phyloP scores from a whole-genome alignment of 2,888 invertebrate species.

The Melanostoma mellinum region DNA sequence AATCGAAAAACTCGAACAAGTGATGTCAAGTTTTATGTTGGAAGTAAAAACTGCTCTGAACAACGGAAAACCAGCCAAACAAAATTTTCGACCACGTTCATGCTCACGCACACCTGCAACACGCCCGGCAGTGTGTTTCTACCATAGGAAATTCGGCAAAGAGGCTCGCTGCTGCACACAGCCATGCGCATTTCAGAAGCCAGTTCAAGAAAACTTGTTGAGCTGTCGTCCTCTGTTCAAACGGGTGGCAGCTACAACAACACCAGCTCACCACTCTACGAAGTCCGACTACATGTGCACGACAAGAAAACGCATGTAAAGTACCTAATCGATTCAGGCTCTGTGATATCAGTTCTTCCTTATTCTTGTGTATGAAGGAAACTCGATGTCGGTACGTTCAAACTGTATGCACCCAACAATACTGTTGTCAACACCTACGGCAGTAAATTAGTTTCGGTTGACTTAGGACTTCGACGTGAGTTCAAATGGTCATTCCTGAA shows the following conservation, averaged over 20 bases:
- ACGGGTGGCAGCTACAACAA: background rate
- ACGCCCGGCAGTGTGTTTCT: background rate
- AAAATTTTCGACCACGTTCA: background rate
- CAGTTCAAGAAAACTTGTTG: background rate
- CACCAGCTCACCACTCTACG: background rate
- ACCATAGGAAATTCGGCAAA: background rate
- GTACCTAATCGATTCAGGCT: conserved; percentile 7
- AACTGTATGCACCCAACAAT: conserved; percentile 1
- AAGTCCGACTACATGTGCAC: conserved; percentile 7
- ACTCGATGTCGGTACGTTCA: background rate
- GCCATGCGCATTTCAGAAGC: conserved; percentile 12
- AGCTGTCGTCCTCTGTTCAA: conserved; percentile 1
- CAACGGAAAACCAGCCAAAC: too few species aligned
- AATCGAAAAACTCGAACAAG: too few species aligned
- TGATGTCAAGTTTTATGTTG: too few species aligned
- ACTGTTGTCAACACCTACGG: background rate
- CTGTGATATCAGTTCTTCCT: background rate
- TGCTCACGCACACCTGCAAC: conserved; percentile 1
- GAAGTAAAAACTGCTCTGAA: too few species aligned
- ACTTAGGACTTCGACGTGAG: background rate
- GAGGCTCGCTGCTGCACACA: conserved; percentile 5
- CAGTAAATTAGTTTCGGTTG: conserved; percentile 73
- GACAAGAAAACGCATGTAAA: conserved; percentile 11
- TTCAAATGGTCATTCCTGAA: background rate
- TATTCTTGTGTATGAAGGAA: background rate